These are phyloP conservation scores for Psittacus erithacus DNA, from an alignment of 2,113 vertebrate species.

Conservation along the genomic window DNA sequence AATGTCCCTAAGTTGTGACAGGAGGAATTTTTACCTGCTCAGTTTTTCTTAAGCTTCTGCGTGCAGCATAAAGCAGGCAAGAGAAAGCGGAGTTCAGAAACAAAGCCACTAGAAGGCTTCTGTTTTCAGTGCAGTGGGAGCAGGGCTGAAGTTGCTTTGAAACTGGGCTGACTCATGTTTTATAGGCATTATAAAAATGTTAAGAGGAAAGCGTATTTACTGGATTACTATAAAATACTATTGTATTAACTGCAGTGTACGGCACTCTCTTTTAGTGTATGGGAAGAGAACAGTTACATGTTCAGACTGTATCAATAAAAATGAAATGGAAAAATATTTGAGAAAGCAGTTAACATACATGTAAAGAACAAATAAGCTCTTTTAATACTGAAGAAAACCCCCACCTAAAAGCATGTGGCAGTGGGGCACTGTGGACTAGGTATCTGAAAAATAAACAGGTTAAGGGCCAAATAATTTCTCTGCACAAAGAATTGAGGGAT, in stretches of 20 bases:
- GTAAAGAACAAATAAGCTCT: neutral
- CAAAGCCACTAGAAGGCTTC: neutral
- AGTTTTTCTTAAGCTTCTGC: neutral
- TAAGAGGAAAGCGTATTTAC: neutral
- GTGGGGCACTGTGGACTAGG: neutral
- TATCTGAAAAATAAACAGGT: slow-evolving; percentile 26
- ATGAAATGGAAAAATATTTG: neutral
- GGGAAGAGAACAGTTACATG: neutral
- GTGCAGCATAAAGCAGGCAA: neutral
- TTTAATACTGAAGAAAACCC: neutral
- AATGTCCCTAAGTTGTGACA: neutral
- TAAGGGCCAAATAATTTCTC: neutral
- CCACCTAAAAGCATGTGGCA: neutral
- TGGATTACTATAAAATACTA: neutral
- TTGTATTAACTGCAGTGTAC: neutral
- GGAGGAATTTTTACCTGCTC: neutral
- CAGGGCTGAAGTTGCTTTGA: neutral
- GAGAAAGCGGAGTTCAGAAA: neutral
- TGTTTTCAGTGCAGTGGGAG: neutral
- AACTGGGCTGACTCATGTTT: neutral
- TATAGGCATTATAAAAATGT: neutral
- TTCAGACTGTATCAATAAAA: neutral
- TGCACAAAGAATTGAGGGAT: neutral
- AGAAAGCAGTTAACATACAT: neutral
- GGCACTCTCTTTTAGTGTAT: neutral